These are phyloP conservation scores for Panthera uncia DNA, from an alignment of 2,113 vertebrate genomes.

Conservation along the genomic window DNA sequence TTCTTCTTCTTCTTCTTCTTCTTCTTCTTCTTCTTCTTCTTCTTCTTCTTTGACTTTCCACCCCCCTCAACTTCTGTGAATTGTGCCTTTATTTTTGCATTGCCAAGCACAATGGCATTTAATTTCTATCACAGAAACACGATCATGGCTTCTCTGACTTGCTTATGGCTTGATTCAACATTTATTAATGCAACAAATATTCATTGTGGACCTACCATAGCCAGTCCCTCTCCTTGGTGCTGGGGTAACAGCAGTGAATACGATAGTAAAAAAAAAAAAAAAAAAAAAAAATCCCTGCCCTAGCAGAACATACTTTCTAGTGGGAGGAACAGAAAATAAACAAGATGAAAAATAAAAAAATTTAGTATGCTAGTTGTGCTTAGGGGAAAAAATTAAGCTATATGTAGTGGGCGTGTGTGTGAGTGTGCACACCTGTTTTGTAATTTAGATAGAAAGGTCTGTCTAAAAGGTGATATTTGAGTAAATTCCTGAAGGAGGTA, in stretches of 20 bases:
- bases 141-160: not conserved
- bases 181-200: not conserved
- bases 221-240: not conserved
- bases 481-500: not conserved
- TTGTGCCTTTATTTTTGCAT: not conserved
- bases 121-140: not conserved
- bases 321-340: not conserved
- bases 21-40: no score
- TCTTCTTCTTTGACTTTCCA: not conserved
- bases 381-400: not conserved
- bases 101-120: not conserved
- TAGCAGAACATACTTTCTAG: not conserved
- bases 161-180: not conserved
- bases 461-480: not conserved
- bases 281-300: not conserved
- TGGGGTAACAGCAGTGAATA: not conserved
- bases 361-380: not conserved
- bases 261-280: not conserved
- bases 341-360: not conserved
- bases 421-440: not conserved
- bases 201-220: not conserved
- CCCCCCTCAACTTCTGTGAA: not conserved
- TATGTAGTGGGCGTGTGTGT: not conserved
- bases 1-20: no score
- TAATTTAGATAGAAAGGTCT: not conserved